Base-by-base conservation (phyloP, 1,140 invertebrate genomes). In the Diorhabda carinulata region DNA sequence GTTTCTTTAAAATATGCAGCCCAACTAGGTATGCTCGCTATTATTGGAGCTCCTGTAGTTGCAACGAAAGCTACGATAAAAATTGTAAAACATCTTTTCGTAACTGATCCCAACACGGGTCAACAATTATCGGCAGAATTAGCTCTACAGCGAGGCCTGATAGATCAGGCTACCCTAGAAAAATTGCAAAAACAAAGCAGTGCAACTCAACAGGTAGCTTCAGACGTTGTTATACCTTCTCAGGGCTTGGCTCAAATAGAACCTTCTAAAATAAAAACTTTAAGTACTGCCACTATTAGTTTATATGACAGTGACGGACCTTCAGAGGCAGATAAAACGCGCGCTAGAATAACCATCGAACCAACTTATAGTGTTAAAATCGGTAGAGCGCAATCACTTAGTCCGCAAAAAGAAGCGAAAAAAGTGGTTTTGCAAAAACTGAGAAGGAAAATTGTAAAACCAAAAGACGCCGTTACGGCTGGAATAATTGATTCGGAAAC, bases 401-500 rank as follows among this genome's bases (percentile, higher is more conserved):
- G 81, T 74, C 83, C 85, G 8, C 84, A 87, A 66, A 76, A 83
- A 41, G 89, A 90, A 73, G 84, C 84, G 8, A 91, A 90, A 79
- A 85, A 89, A 61, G 86, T 92, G 8, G 84, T 92, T 5, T 80
- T 94, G 59, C 91, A 93, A 78, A 93, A 92, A 77, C 87, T 94
- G 78, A 84, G 90, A 43, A 92, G 90, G 79, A 88, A 88, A 69
- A 86, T 91, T 25, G 81, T 94, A 2, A 86, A 86, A 66, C 87
- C 89, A 2, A 85, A 84, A 63, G 90, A 93, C 77, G 92, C 92
- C 2, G 72, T 90, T 4, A 85, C 90, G 69, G 87, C 86, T 72
- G 91, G 89, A 6, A 82, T 96, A 58, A 87, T 95, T 61, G 91
- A 95, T 81, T 78, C 86, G 72, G 83, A 88, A 72, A 94, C 93